Evolutionary conservation across 2,888 invertebrate genomes (phyloP).

Genomic region (Drosophila fungiperda): DNA sequence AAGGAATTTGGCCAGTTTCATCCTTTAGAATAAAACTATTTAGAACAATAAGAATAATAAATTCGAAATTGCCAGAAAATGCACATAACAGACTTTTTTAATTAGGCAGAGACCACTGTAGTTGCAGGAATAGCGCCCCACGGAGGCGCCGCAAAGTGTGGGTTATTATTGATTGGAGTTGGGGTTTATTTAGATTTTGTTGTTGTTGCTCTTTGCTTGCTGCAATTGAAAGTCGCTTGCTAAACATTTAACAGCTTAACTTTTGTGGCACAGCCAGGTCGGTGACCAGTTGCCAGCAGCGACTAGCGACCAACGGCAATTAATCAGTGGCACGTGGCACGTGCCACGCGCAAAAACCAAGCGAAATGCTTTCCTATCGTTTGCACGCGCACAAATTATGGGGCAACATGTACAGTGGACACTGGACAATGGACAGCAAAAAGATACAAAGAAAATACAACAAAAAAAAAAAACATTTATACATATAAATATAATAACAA

Average conservation of each 20-base stretch:
- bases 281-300: background rate
- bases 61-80: background rate
- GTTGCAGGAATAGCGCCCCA: constrained; percentile 11
- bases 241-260: constrained; percentile 67
- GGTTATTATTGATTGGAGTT: background rate
- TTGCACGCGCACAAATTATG: constrained; percentile 69
- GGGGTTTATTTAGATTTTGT: background rate
- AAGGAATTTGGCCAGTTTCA: background rate
- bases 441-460: constrained; percentile 29
- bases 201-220: constrained; percentile 3
- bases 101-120: background rate
- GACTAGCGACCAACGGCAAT: constrained; percentile 55
- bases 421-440: constrained; percentile 20
- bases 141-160: constrained; percentile 24
- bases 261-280: constrained; percentile 28
- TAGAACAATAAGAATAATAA: background rate
- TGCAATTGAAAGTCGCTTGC: constrained; percentile 41
- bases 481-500: constrained; percentile 20
- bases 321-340: constrained; percentile 74
- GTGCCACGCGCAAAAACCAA: constrained; percentile 32
- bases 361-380: constrained; percentile 45
- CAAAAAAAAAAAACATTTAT: constrained; percentile 6
- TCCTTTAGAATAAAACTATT: background rate
- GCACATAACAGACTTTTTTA: background rate
- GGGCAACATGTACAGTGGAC: constrained; percentile 25